Evolutionary conservation across 2,797 vertebrate species (phyloP), one percentile per base, ranked within the genome.

Genomic region (Chiroxiphia lanceolata): DNA sequence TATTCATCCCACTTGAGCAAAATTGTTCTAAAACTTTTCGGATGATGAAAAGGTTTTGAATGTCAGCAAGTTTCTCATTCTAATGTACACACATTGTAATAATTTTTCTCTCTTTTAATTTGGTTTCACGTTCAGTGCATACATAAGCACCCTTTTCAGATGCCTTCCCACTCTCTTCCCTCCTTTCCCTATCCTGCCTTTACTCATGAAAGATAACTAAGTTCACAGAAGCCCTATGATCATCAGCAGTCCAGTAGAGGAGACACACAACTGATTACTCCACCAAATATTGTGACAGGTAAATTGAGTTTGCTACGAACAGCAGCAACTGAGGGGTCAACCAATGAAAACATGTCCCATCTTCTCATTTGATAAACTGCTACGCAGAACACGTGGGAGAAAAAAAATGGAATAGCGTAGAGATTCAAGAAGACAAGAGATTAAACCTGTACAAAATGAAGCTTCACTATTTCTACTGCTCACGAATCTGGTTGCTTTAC

Each of bases 401-500:
- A 80, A 31, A 31, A 36, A 2, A 86, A 79, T 4, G 21, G 36
- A 50, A 78, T 0, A 60, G 12, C 0, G 0, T 1, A 61, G 34
- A 16, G 8, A 61, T 42, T 38, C 27, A 61, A 54, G 26, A 26
- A 64, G 20, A 57, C 17, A 18, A 72, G 23, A 13, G 23, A 76
- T 50, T 47, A 50, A 79, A 72, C 16, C 6, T 34, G 11, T 9
- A 60, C 0, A 0, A 80, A 94, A 87, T 3, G 11, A 85, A 86
- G 38, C 64, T 64, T 87, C 13, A 2, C 14, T 70, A 12, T 31
- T 83, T 51, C 36, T 88, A 53, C 36, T 56, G n/a, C 65, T 92
- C 45, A 56, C 20, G 48, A 42, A 53, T 12, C 26, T 33, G 16
- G 17, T 6, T 38, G 19, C 59, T 76, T 74, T 47, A 72, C 47